A percentile compares a stretch with the other conserved stretches of the same genome.
Conservation (phyloP, 2,113 vertebrate species). For the Grammomys surdaster region DNA sequence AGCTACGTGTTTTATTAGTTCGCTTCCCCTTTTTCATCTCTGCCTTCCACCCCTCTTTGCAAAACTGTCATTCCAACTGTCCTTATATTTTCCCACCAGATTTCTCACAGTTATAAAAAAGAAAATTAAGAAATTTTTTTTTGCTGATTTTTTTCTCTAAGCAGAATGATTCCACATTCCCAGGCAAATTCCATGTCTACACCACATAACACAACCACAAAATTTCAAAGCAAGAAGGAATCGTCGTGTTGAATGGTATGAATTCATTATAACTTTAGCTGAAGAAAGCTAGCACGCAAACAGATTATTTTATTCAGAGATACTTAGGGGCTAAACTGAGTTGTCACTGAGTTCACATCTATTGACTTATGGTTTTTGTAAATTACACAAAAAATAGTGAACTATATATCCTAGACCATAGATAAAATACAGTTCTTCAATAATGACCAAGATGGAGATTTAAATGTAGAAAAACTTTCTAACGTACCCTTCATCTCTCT, state of each 20-base stretch:
- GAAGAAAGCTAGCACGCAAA: neutral
- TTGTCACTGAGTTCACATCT: neutral
- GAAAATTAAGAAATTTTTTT: neutral
- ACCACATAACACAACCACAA: neutral
- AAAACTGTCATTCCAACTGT: neutral
- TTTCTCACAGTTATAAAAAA: neutral
- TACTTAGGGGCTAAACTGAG: neutral
- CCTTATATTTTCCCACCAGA: neutral
- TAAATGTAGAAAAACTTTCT: neutral
- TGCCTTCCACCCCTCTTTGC: neutral
- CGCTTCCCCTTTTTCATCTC: slow-evolving; percentile 1
- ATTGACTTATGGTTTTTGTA: neutral
- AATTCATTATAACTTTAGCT: slow-evolving; percentile 10
- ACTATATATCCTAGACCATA: neutral
- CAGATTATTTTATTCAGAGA: neutral
- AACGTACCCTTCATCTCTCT: neutral
- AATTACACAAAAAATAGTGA: neutral
- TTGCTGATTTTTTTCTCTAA: neutral
- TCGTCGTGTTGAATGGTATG: neutral
- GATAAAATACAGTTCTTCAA: neutral
- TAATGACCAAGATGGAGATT: neutral
- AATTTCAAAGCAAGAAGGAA: slow-evolving; percentile 15
- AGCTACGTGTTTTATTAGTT: neutral
- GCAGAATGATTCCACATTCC: slow-evolving; percentile 7
- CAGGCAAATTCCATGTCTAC: neutral